Percentiles rank a stretch among this genome's conserved stretches.
Conservation (phyloP, 2,797 vertebrate genomes). For the Botia kubotai region DNA sequence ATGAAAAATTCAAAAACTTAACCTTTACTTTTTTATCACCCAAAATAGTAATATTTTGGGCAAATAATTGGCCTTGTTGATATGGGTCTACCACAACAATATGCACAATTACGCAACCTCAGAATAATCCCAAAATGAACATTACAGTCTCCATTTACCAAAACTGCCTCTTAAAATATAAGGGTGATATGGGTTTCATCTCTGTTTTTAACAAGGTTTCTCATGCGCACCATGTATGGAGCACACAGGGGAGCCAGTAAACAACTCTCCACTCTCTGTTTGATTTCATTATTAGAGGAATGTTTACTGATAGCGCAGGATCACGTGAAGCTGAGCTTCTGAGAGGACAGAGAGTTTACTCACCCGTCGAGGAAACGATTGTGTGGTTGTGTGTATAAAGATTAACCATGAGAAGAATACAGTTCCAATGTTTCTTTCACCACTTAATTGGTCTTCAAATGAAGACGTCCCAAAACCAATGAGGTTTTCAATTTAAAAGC, state of each 20-base stretch:
- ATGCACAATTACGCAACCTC: no score
- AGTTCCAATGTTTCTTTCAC: background rate
- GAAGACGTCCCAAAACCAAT: background rate
- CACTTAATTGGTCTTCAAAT: background rate
- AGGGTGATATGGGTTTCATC: background rate
- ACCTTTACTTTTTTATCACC: no score
- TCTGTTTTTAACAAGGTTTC: background rate
- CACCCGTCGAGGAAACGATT: background rate
- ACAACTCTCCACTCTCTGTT: constrained; percentile 13
- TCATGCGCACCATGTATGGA: background rate
- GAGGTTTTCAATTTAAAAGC: background rate
- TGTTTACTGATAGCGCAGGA: background rate
- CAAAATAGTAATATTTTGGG: no score
- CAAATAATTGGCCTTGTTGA: no score
- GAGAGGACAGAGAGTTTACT: background rate
- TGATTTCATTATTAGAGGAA: constrained; percentile 7
- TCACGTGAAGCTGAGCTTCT: constrained; percentile 41
- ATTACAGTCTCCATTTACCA: background rate
- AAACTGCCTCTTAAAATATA: background rate
- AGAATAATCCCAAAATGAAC: background rate
- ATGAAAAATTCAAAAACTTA: no score
- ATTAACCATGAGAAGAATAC: background rate
- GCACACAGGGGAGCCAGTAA: constrained; percentile 22
- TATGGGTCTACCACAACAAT: background rate
- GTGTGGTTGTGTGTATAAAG: background rate